A percentile compares a stretch with the other conserved stretches of the same genome.
Evolutionary conservation across 2,888 invertebrate genomes (phyloP).

Genomic region (Xestoiulus laeticollis): DNA sequence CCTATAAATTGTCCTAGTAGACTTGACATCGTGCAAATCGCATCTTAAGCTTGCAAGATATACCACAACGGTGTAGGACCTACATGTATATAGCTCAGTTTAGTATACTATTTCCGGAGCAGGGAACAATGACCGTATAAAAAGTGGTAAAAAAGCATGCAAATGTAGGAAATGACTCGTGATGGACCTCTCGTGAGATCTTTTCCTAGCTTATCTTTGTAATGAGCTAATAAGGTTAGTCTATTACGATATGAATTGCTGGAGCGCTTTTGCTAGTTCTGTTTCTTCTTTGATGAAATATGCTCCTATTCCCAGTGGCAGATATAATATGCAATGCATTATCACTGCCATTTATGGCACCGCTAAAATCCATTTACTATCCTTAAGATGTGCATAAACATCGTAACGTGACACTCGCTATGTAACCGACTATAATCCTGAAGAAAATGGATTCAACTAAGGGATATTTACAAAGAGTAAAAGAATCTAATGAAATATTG

Average conservation of each 20-base stretch:
- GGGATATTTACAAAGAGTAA: not conserved
- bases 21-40: not conserved
- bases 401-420: not conserved
- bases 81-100: too few relatives aligned
- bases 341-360: slow-evolving; percentile 25
- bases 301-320: not conserved
- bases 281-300: not conserved
- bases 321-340: not conserved
- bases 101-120: not conserved
- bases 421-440: not conserved
- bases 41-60: not conserved
- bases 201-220: not conserved
- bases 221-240: not conserved
- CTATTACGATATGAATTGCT: not conserved
- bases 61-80: not conserved
- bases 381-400: not conserved
- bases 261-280: not conserved
- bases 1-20: not conserved
- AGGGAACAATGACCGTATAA: not conserved
- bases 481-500: not conserved
- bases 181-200: not conserved
- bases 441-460: not conserved
- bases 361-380: not conserved
- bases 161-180: not conserved
- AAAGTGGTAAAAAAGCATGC: not conserved